Base-by-base conservation (phyloP, 2,797 vertebrate genomes). In the Uromys caudimaculatus region DNA sequence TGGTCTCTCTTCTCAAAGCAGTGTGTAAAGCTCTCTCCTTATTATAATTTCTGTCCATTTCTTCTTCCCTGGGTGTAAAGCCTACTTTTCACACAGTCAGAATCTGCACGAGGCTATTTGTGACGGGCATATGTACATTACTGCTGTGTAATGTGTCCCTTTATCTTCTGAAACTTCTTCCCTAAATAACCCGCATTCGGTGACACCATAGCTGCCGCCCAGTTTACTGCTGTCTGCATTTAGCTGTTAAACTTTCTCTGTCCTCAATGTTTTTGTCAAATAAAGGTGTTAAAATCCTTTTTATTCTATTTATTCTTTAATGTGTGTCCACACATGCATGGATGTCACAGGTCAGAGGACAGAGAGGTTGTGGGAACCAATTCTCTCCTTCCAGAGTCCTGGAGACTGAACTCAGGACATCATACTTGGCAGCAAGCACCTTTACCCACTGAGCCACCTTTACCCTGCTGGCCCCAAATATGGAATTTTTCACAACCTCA, bases 401-500 rank as follows among this genome's bases (percentile, higher is more conserved):
- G 2, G 35, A 9, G 12, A 85, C 4, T 17, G 47, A 52, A 5
- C 9, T 41, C 52, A 38, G 64, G 84, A 6, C 23, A 6, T 41
- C 24, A 2, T 2, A n/a, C 50, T 73, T 73, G 85, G 50, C 24
- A 12, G 23, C 14, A 38, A 38, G 35, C 84, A 27, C 14, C 64
- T 71, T 17, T 54, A 52, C 12, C 35, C 35, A 14, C 62, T 52
- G 44, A 67, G 21, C 60, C 32, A 52, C n/a, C n/a, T n/a, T n/a
- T n/a, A n/a, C n/a, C 21, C 67, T 50, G 29, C 23, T 73, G 24
- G 44, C 23, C 67, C 52, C 17, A 8, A 2, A 32, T 32, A 52
- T 54, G 62, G 75, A 23, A 21, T 8, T 90, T 96, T 92, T 62
- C 83, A 60, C 76, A 56, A 91, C 62, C 85, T 93, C 93, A 69